These are phyloP conservation scores for Metalampra italica DNA, from an alignment of 2,888 invertebrate species.

Conservation along the genomic window DNA sequence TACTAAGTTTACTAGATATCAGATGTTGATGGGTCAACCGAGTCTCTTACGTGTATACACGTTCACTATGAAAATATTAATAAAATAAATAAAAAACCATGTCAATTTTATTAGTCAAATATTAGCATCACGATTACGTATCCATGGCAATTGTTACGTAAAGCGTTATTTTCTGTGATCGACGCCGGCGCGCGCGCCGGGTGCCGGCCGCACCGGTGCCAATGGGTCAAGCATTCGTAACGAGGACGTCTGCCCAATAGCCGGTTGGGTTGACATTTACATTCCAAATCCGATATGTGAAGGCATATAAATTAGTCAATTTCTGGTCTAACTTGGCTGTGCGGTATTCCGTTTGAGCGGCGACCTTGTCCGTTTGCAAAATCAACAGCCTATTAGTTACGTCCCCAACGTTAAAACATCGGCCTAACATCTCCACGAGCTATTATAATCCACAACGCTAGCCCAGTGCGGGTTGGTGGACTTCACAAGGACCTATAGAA, in stretches of 20 bases:
- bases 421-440: too few species aligned
- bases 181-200: constrained; percentile 16
- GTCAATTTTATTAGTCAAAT: too few species aligned
- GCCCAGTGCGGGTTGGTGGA: too few species aligned
- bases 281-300: constrained; percentile 21
- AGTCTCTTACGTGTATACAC: too few species aligned
- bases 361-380: constrained; percentile 18
- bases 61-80: neutral
- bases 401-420: too few species aligned
- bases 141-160: constrained; percentile 18
- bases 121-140: neutral
- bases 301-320: constrained; percentile 12
- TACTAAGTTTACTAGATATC: too few species aligned
- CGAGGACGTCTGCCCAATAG: constrained; percentile 41
- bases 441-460: too few species aligned
- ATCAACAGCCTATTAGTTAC: too few species aligned
- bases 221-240: constrained; percentile 27
- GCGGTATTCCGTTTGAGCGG: constrained; percentile 13
- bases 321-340: constrained; percentile 12
- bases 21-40: too few species aligned
- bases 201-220: constrained; percentile 15
- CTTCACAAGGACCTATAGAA: neutral
- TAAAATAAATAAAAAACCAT: too few species aligned
- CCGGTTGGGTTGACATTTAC: constrained; percentile 32
- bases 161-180: constrained; percentile 18